Conservation (phyloP, 2,888 invertebrate genomes). For the Priocnemis perturbator region DNA sequence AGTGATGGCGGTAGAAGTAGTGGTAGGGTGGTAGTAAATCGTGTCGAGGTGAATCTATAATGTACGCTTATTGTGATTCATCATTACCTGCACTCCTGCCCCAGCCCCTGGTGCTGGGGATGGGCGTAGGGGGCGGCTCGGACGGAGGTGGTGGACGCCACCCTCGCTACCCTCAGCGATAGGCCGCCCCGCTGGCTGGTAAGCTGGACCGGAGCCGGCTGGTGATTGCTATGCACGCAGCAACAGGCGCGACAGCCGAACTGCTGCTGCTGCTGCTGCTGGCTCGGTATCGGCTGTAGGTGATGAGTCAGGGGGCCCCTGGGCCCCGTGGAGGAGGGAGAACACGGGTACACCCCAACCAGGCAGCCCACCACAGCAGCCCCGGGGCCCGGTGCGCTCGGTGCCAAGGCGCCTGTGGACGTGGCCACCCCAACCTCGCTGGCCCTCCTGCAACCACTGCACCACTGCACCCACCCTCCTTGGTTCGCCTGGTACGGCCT, state of each 20-base stretch:
- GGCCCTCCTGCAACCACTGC: slow-evolving; percentile 63
- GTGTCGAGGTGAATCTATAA: slow-evolving; percentile 54
- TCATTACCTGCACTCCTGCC: slow-evolving; percentile 74
- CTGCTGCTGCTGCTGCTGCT: slow-evolving; percentile 36
- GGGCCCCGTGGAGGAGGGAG: slow-evolving; percentile 71
- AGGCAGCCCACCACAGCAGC: slow-evolving; percentile 73
- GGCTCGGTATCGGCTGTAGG: slow-evolving; percentile 56
- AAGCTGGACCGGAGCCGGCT: slow-evolving; percentile 69
- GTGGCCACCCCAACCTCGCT: slow-evolving; percentile 69
- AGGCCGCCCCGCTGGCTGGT: slow-evolving; percentile 73
- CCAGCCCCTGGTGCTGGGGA: slow-evolving; percentile 74
- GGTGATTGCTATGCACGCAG: slow-evolving; percentile 70
- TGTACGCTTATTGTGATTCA: slow-evolving; percentile 34
- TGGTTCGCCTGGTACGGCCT: slow-evolving; percentile 54
- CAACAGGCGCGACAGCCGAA: slow-evolving; percentile 72
- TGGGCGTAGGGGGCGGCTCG: slow-evolving; percentile 75
- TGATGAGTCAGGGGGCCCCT: slow-evolving; percentile 69
- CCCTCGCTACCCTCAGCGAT: slow-evolving; percentile 75
- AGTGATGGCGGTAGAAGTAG: slow-evolving; percentile 31
- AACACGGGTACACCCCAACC: slow-evolving; percentile 74
- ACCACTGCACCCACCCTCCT: slow-evolving; percentile 65
- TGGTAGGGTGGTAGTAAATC: slow-evolving; percentile 22
- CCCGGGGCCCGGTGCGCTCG: slow-evolving; percentile 72
- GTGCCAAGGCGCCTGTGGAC: slow-evolving; percentile 70
- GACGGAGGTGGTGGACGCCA: slow-evolving; percentile 76